Base-by-base conservation (phyloP, 64 coral and sea anemone genomes). In the Anthopleura sola region DNA sequence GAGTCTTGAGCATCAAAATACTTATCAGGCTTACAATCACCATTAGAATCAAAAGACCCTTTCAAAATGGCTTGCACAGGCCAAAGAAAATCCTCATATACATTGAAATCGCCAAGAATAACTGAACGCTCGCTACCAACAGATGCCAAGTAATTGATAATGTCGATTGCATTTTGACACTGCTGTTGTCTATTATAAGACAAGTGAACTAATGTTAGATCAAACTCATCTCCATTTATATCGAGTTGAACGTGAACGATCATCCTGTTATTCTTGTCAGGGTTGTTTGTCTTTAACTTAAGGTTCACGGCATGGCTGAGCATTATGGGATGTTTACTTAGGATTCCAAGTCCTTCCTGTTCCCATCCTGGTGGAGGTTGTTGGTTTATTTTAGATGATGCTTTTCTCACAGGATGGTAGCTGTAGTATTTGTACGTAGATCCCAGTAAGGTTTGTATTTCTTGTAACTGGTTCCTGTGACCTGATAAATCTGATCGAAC, bases 81-180 rank as follows among this genome's bases (percentile, higher is more conserved):
- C 90, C 92, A 94, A 23, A 36, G 64, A 85, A 92, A 99, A 84
- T 99, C 80, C 60, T 84, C 62, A 80, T 99, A 94, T 17, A 51
- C 87, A 83, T 99, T 99, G 40, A 99, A 95, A 50, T 99, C 93
- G 12, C 97, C 97, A 37, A 95, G 53, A 37, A 99, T 37, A 38
- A 99, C 87, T 34, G 97, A 92, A 6, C 80, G 66, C 18, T 92
- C 87, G 47, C 86, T 92, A 23, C 64, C 90, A 7, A 80, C 37
- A 15, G 93, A 94, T 31, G 93, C 84, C 49, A 99, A 79, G 62
- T 87, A 92, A 44, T 90, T 95, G 37, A 99, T 95, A 19, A 95
- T 60, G 33, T 94, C 90, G 31, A 82, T 50, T 5, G 93, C 97
- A 90, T 99, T 99, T 56, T 84, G 56, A 26, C 97, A 99, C 29